These are phyloP conservation scores for Rhineura floridana DNA, from an alignment of 2,113 vertebrate species.

Conservation along the genomic window DNA sequence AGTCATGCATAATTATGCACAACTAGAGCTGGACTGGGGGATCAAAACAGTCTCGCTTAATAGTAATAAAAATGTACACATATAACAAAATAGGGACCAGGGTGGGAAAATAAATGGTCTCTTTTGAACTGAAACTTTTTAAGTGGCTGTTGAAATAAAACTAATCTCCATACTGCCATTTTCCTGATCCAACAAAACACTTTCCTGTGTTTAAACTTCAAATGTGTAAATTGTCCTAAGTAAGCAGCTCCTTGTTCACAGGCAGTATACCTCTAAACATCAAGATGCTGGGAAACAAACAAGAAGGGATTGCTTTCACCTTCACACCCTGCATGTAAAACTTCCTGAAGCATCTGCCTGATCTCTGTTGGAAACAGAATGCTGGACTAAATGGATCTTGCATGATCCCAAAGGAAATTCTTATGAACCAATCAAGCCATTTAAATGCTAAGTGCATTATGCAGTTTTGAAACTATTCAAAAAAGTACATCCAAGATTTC, in stretches of 20 bases:
- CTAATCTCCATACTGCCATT: fast-evolving
- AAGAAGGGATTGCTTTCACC: background rate
- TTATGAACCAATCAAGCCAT: background rate
- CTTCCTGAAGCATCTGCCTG: background rate
- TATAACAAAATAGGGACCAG: constrained; percentile 58
- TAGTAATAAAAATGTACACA: constrained; percentile 11
- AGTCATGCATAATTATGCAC: background rate
- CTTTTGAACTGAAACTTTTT: background rate
- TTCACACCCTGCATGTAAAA: background rate
- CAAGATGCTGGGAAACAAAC: background rate
- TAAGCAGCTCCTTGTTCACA: background rate
- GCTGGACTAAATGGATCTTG: background rate
- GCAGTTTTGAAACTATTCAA: background rate
- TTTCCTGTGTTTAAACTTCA: fast-evolving
- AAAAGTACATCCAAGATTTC: background rate
- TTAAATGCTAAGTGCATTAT: background rate
- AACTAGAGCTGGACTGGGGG: background rate
- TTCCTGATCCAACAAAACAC: background rate
- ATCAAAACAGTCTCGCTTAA: background rate
- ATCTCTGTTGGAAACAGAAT: background rate
- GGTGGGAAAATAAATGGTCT: constrained; percentile 22
- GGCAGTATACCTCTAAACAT: background rate
- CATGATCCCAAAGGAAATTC: too few relatives aligned
- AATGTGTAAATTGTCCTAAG: background rate
- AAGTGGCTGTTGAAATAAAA: background rate